Evolutionary conservation across 2,888 invertebrate genomes (phyloP).

Genomic region (Anarsia innoxiella): DNA sequence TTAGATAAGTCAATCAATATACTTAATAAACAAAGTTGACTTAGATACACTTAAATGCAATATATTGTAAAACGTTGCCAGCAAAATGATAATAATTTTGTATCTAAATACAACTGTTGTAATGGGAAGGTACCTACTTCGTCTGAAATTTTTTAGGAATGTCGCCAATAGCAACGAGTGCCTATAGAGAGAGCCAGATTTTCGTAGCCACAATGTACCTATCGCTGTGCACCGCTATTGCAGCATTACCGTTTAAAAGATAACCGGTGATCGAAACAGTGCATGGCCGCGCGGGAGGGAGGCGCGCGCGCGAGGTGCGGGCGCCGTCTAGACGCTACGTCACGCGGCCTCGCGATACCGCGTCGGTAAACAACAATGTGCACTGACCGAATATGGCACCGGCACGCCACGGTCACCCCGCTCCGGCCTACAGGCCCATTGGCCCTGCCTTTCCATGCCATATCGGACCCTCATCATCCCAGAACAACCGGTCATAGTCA

Average conservation of each 20-base stretch:
- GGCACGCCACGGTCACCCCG: slow-evolving; percentile 49
- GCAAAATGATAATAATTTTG: too few relatives aligned
- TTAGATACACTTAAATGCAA: too few relatives aligned
- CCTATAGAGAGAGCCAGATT: too few relatives aligned
- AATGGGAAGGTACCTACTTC: too few relatives aligned
- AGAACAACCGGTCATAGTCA: too few relatives aligned
- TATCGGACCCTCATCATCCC: slow-evolving; percentile 7
- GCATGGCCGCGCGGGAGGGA: slow-evolving; percentile 41
- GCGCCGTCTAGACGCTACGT: slow-evolving; percentile 74
- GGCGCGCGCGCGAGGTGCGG: slow-evolving; percentile 24
- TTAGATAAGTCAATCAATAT: too few relatives aligned
- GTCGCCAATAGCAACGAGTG: too few relatives aligned
- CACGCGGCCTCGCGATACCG: slow-evolving; percentile 77
- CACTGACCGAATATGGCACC: slow-evolving; percentile 74
- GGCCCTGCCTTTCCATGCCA: slow-evolving; percentile 9
- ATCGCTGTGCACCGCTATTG: slow-evolving; percentile 43
- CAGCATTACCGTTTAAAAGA: slow-evolving; percentile 67
- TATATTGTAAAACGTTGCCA: too few relatives aligned
- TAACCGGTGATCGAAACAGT: slow-evolving; percentile 69
- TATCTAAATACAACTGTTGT: too few relatives aligned
- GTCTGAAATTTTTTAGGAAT: too few relatives aligned
- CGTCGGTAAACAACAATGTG: slow-evolving; percentile 75
- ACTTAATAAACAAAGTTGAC: too few relatives aligned
- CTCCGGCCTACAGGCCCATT: slow-evolving; percentile 27
- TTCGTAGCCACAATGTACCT: slow-evolving; percentile 18